Percentiles rank a stretch among this genome's conserved stretches.
phyloP scores from a whole-genome alignment of 2,797 vertebrate species.

The Alca torda region DNA sequence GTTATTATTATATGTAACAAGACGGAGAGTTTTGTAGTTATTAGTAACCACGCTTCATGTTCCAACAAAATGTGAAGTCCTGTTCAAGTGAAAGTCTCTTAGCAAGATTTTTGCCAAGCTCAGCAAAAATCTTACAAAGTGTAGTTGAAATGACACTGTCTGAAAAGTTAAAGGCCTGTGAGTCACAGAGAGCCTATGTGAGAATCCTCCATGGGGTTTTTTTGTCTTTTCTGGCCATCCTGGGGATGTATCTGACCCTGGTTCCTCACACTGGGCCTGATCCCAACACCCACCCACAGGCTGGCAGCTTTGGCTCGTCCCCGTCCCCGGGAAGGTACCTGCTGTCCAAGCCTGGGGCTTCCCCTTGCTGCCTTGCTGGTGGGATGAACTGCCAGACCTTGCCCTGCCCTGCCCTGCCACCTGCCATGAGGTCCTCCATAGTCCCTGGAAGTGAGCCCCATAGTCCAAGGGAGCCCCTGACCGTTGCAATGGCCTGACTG shows the following conservation, averaged over 20 bases:
- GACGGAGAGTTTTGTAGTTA: background rate
- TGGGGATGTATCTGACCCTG: background rate
- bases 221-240: background rate
- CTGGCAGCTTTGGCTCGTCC: rapidly evolving
- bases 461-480: background rate
- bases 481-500: background rate
- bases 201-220: background rate
- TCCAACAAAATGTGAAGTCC: background rate
- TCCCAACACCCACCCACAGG: rapidly evolving
- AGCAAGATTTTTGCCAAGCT: background rate
- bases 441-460: rapidly evolving
- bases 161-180: background rate
- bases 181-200: background rate
- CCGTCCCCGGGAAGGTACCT: background rate
- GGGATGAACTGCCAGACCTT: too few relatives aligned
- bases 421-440: too few relatives aligned
- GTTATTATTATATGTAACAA: background rate
- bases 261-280: background rate
- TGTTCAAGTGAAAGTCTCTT: background rate
- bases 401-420: background rate
- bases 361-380: background rate
- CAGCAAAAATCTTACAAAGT: background rate
- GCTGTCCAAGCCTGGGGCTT: background rate
- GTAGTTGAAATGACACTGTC: background rate
- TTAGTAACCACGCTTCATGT: background rate